Evolutionary conservation across 2,888 invertebrate species (phyloP), one percentile per base, ranked within the genome.

Genomic region (Baccha elongata): DNA sequence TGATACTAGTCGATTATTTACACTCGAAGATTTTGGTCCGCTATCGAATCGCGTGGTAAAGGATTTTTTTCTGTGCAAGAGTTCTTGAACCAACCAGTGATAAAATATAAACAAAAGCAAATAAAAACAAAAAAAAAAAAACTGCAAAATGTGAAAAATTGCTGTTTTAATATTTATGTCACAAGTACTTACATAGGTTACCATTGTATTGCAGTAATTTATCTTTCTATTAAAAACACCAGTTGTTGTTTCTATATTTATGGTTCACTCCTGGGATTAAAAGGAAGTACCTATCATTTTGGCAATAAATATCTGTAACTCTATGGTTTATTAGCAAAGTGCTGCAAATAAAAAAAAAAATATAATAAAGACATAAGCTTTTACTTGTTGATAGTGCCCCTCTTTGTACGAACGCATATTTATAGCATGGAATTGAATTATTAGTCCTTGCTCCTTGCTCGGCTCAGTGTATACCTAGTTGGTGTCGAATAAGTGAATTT

Each of bases 1-100:
- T 40, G 67, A 58, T 81, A 75, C 75, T 75, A 81, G 81, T 81
- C 29, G 58, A 53, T 60, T 58, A 75, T 71, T 81, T 71, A 62
- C 60, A 42, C 52, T 62, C 71, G 23, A 46, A 40, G 71, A 67
- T 60, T 71, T 46, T 52, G 46, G 75, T 81, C 19, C 60, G 65
- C 42, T 19, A 23, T 46, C 15, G n/a, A n/a, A n/a, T n/a, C 32
- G 65, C 11, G 52, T 42, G n/a, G 58, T 32, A 2, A 2, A 19
- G 11, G 19, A 37, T n/a, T 32, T 40, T 37, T 8, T 40, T 13
- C 21, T 52, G 2, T 55, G 65, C 78, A 67, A 74, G 55, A 40
- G 37, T 35, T 26, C 40, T 26, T 21, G 4, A 52, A 1, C 17
- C 64, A 60, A 37, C 67, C 29, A 46, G 40, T 55, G 8, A 53